These are phyloP conservation scores for Pimpla rufipes DNA, from an alignment of 2,888 invertebrate species.

Conservation along the genomic window DNA sequence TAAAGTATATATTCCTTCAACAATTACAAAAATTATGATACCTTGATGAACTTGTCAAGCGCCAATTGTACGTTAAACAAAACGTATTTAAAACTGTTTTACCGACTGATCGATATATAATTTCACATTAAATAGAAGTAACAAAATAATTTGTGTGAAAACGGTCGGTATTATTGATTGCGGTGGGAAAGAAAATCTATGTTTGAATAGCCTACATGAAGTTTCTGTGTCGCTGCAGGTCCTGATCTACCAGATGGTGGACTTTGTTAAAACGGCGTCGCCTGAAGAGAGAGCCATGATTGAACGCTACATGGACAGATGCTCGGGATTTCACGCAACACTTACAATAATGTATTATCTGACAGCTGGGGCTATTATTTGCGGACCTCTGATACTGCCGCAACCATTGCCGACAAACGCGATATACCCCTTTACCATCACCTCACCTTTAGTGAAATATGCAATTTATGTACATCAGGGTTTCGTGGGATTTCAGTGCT, in stretches of 20 bases:
- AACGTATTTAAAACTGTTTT: too few species aligned
- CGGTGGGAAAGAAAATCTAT: neutral
- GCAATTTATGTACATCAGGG: conserved; percentile 58
- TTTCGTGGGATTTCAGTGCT: conserved; percentile 44
- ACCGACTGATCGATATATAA: neutral
- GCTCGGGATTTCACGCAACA: conserved; percentile 57
- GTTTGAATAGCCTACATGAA: neutral
- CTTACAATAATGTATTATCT: conserved; percentile 63
- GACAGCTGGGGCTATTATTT: conserved; percentile 65
- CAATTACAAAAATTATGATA: too few species aligned
- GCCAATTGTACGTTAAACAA: too few species aligned
- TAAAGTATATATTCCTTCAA: neutral
- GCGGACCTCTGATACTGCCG: conserved; percentile 65
- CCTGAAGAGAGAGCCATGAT: conserved; percentile 49
- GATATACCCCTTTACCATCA: conserved; percentile 63
- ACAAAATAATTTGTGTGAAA: neutral
- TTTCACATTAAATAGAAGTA: neutral
- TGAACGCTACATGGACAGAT: conserved; percentile 69
- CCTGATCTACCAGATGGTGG: conserved; percentile 62
- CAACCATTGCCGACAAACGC: conserved; percentile 63
- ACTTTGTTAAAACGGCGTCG: conserved; percentile 63
- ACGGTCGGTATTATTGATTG: too few species aligned
- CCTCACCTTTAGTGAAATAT: conserved; percentile 28
- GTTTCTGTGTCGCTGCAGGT: neutral
- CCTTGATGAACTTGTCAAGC: too few species aligned